A percentile compares a stretch with the other conserved stretches of the same genome.
phyloP scores from a whole-genome alignment of 53 echinoderm and acorn worm species.

The Echinarachnius parma region DNA sequence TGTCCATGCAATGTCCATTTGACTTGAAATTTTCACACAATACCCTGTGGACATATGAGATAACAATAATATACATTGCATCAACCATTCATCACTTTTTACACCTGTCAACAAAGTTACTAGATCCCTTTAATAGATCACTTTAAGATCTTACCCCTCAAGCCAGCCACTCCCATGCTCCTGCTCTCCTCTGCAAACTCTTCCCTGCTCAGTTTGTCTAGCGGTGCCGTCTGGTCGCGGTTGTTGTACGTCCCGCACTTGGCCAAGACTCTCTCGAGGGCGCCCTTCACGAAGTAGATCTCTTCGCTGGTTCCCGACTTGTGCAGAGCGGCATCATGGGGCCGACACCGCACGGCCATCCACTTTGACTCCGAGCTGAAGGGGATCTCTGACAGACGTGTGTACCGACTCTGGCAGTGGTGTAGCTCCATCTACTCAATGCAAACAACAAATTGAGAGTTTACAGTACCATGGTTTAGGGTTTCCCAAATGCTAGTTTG shows the following conservation, averaged over 20 bases:
- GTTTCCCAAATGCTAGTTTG: too few species aligned
- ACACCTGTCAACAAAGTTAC: too few species aligned
- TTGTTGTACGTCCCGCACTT: conserved; percentile 67
- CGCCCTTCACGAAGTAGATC: conserved; percentile 83
- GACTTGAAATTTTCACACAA: too few species aligned
- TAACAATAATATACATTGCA: too few species aligned
- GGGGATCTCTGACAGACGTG: conserved; percentile 64
- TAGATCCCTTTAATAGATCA: too few species aligned
- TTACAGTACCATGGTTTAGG: too few species aligned
- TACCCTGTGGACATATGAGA: too few species aligned
- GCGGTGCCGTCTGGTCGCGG: conserved; percentile 44
- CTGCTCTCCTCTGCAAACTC: conserved; percentile 54
- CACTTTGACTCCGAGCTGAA: conserved; percentile 91
- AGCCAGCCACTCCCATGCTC: conserved; percentile 67
- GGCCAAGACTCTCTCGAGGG: conserved; percentile 72
- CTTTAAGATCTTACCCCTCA: too few species aligned
- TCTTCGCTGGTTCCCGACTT: conserved; percentile 26
- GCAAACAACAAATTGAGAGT: too few species aligned
- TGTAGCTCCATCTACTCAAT: conserved; percentile 69
- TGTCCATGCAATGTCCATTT: too few species aligned
- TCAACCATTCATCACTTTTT: too few species aligned
- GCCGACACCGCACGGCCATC: conserved; percentile 79
- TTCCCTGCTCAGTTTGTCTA: conserved; percentile 47
- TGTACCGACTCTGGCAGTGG: conserved; percentile 71
- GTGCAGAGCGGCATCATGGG: conserved; percentile 43